Percentiles rank a stretch among this genome's conserved stretches.
These are phyloP conservation scores for Hypomecis atomaria DNA, from an alignment of 2,888 invertebrate genomes.

Conservation along the genomic window DNA sequence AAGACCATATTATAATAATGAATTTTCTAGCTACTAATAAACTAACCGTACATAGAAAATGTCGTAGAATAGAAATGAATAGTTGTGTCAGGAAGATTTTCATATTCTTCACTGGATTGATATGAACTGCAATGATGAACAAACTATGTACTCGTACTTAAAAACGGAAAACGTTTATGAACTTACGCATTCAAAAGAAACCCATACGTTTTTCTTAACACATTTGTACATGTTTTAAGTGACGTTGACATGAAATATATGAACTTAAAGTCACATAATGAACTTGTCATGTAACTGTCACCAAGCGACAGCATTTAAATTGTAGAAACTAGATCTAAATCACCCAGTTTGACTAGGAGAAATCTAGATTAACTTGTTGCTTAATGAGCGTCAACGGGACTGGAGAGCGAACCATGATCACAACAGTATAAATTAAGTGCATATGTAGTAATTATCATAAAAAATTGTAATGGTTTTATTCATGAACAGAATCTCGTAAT, in stretches of 20 bases:
- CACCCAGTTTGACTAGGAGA: conserved; percentile 16
- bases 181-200: no score
- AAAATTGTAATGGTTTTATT: conserved; percentile 39
- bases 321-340: conserved; percentile 20
- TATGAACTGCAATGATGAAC: no score
- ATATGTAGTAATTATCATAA: conserved; percentile 32
- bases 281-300: conserved; percentile 12
- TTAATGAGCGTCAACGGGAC: conserved; percentile 23
- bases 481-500: conserved; percentile 31
- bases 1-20: neutral
- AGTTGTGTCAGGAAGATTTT: no score
- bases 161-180: no score
- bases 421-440: conserved; percentile 24
- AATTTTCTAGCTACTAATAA: neutral
- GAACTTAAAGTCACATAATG: neutral
- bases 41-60: neutral
- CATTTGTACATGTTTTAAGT: no score
- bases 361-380: conserved; percentile 33
- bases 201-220: no score
- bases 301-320: conserved; percentile 6
- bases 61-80: no score
- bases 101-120: no score
- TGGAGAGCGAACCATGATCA: conserved; percentile 18
- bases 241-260: neutral
- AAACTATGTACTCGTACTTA: no score